Evolutionary conservation across 2,113 vertebrate species (phyloP).

Genomic region (Pterophyllum scalare): DNA sequence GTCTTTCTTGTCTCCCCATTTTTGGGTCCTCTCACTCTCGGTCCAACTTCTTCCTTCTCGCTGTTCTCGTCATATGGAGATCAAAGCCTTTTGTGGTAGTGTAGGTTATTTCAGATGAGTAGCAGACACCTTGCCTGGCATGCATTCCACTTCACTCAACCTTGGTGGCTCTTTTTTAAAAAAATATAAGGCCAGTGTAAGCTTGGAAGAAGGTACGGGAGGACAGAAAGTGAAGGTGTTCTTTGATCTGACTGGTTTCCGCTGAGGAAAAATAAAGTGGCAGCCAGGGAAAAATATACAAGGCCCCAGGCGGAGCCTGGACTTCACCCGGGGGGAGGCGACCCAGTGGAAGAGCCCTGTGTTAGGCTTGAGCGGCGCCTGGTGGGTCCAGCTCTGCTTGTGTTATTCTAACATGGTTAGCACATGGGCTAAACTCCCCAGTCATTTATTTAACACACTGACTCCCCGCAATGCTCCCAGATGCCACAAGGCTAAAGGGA

Average conservation of each 20-base stretch:
- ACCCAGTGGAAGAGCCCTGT: slow-evolving; percentile 67
- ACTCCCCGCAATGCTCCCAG: slow-evolving; percentile 76
- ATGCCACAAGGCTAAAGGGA: slow-evolving; percentile 70
- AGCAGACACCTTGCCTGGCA: slow-evolving; percentile 57
- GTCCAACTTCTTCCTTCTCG: neutral
- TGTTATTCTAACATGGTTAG: slow-evolving; percentile 94
- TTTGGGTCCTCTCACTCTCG: slow-evolving; percentile 19
- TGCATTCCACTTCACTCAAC: slow-evolving; percentile 61
- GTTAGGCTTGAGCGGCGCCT: slow-evolving; percentile 75
- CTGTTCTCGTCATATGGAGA: slow-evolving; percentile 34
- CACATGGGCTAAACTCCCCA: slow-evolving; percentile 88
- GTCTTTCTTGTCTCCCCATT: slow-evolving; percentile 17
- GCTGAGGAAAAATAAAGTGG: slow-evolving; percentile 89
- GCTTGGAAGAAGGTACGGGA: slow-evolving; percentile 35
- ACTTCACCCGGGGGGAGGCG: slow-evolving; percentile 72
- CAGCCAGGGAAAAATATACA: slow-evolving; percentile 90
- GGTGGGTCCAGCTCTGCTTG: slow-evolving; percentile 47
- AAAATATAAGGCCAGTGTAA: neutral
- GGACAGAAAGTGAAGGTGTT: slow-evolving; percentile 48
- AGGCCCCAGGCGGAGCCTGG: slow-evolving; percentile 73
- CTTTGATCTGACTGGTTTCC: slow-evolving; percentile 82
- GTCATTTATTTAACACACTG: slow-evolving; percentile 87
- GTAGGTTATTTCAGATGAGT: slow-evolving; percentile 62
- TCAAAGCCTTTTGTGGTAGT: slow-evolving; percentile 30
- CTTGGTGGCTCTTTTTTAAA: slow-evolving; percentile 60